A percentile compares a stretch with the other conserved stretches of the same genome.
Conservation (phyloP, 1,140 invertebrate species). For the Drosophila insularis region DNA sequence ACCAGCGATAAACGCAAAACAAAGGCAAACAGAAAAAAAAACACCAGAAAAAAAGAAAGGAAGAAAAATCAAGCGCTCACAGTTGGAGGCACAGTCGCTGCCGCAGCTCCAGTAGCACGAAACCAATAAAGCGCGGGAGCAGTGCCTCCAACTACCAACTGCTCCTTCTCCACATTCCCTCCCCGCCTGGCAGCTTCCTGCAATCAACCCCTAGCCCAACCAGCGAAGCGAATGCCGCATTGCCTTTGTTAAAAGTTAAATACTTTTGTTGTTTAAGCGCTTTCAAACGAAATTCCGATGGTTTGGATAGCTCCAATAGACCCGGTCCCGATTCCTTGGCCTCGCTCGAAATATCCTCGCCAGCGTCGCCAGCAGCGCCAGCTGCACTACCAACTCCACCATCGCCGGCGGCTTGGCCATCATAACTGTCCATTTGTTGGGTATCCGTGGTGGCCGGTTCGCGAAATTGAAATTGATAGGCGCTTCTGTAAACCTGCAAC, state of each 20-base stretch:
- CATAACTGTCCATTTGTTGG: slow-evolving; percentile 64
- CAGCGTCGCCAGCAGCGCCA: slow-evolving; percentile 50
- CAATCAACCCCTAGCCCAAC: slow-evolving; percentile 16
- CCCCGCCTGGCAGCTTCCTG: not conserved
- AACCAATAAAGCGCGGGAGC: slow-evolving; percentile 71
- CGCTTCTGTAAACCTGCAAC: slow-evolving; percentile 67
- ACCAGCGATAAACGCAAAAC: slow-evolving; percentile 78
- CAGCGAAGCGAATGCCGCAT: slow-evolving; percentile 49
- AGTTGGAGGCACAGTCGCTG: slow-evolving; percentile 48
- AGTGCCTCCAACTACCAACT: slow-evolving; percentile 21
- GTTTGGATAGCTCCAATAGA: slow-evolving; percentile 80
- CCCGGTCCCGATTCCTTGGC: slow-evolving; percentile 73
- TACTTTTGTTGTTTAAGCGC: slow-evolving; percentile 82
- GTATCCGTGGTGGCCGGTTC: slow-evolving; percentile 72
- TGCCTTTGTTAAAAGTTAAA: slow-evolving; percentile 79
- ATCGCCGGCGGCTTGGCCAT: slow-evolving; percentile 42
- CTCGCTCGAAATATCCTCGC: slow-evolving; percentile 64
- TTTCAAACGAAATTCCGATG: slow-evolving; percentile 82
- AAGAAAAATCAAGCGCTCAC: slow-evolving; percentile 38
- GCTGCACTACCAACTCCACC: slow-evolving; percentile 18
- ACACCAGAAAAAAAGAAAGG: slow-evolving; percentile 20
- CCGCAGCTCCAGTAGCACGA: slow-evolving; percentile 31
- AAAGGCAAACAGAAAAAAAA: slow-evolving; percentile 69
- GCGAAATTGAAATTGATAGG: slow-evolving; percentile 81
- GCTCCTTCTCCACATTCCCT: not conserved